Evolutionary conservation across 2,888 invertebrate genomes (phyloP), one percentile per base, ranked within the genome.

Genomic region (Furcula furcula): DNA sequence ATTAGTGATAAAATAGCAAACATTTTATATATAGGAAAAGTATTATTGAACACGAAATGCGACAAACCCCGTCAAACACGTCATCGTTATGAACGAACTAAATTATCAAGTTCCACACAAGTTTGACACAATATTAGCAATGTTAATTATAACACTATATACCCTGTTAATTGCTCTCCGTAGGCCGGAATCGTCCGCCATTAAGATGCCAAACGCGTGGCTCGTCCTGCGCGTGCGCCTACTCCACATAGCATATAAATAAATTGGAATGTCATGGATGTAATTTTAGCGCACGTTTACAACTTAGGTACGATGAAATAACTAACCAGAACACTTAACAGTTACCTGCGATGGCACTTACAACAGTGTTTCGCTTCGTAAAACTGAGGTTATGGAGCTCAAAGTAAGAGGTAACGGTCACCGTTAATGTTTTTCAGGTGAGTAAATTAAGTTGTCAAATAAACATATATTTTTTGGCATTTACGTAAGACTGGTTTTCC

Each of bases 241-340:
- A 26, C 14, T 26, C 23, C 7, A 15, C 21, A 33, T 29, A 29
- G 69, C 75, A 72, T n/a, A n/a, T 68, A 80, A 80, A 81, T 80
- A 81, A 73, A 68, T 68, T 29, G 71, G 77, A 62, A 80, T 79
- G 76, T 69, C 61, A 54, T 63, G 62, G 55, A 64, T 65, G 45
- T 43, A 68, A 73, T 73, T 69, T 73, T 68, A 76, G 68, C 60
- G 32, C 66, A 70, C 65, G 66, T 68, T 58, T 48, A 45, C 44
- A 40, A 40, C 43, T 45, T 40, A 31, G n/a, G n/a, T n/a, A n/a
- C 10, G 15, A 16, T 15, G 27, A n/a, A 15, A 42, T 16, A 40
- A 21, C 36, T 42, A 44, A 45, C 33, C 28, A 49, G 56, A 48
- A 49, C 29, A 31, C 41, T 43, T 45, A 37, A 39, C 36, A 36